Base-by-base conservation (phyloP, 2,113 vertebrate genomes). In the Chlamydotis undulata region DNA sequence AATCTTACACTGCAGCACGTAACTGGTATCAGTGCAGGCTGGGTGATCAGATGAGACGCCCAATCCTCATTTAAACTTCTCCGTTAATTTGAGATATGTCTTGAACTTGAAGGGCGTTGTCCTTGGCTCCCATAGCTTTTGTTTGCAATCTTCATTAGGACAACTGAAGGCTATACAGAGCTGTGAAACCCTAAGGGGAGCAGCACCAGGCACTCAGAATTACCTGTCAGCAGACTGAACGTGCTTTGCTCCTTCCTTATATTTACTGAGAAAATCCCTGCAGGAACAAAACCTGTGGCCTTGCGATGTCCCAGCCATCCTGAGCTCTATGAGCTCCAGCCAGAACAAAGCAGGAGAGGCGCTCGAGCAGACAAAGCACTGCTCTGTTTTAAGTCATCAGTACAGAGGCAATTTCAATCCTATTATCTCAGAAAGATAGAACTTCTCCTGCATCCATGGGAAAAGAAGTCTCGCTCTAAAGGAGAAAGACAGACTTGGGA, bases 71-170 rank as follows among this genome's bases (percentile, higher is more conserved):
- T 31, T 25, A 31, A 76, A 69, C 14, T 28, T 33, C 39, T 56
- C 49, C 10, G 16, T 52, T 65, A n/a, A 49, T 49, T 88, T n/a
- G 26, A 93, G 28, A 28, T 21, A 50, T 0, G 0, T 7, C 61
- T 59, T 25, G 12, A 57, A 65, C 17, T 53, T 53, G 57, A 73
- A 60, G 6, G 2, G 0, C 0, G 0, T 25, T 14, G 41, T 73
- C 64, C 43, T 82, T 71, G 33, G 45, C 52, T 82, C 39, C 41
- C 2, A 1, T 12, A 68, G n/a, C 49, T 88, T 92, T 75, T 61
- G 29, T 56, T 71, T 73, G 49, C n/a, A 22, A 8, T 25, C 53
- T 56, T 70, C 1, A 0, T 70, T 70, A 83, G 11, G 39, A 37
- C 69, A 64, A 41, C 50, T 10, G 39, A 64, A 60, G 55, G 60